These are phyloP conservation scores for Drosophila barbarae DNA, from an alignment of 2,888 invertebrate species.

Conservation along the genomic window DNA sequence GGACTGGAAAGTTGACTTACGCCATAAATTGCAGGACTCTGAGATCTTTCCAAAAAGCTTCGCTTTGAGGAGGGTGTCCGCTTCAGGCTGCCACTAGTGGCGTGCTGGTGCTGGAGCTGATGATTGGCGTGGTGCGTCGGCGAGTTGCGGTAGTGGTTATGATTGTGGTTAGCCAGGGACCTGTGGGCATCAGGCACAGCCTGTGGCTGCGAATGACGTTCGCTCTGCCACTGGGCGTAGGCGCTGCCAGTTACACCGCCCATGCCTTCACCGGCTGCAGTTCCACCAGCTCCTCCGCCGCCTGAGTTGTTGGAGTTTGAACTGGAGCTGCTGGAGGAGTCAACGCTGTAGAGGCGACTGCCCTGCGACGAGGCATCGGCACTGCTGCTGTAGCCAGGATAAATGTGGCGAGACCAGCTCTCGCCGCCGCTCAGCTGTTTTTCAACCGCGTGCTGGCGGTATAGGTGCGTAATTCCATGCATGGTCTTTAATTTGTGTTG, in stretches of 20 bases:
- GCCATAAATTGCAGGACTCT: slow-evolving; percentile 77
- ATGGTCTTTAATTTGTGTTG: slow-evolving; percentile 52
- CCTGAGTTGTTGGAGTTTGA: slow-evolving; percentile 71
- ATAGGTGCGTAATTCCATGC: slow-evolving; percentile 80
- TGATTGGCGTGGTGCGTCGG: slow-evolving; percentile 57
- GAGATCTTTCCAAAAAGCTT: slow-evolving; percentile 75
- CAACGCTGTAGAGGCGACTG: slow-evolving; percentile 71
- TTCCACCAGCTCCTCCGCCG: slow-evolving; percentile 19
- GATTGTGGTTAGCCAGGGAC: slow-evolving; percentile 72
- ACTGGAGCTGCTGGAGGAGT: slow-evolving; percentile 77
- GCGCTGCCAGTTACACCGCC: slow-evolving; percentile 65
- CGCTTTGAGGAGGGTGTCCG: slow-evolving; percentile 76
- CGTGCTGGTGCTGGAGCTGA: slow-evolving; percentile 14
- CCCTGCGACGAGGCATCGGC: slow-evolving; percentile 56
- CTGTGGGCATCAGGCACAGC: slow-evolving; percentile 77
- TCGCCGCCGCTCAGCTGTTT: slow-evolving; percentile 79
- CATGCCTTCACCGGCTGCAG: slow-evolving; percentile 26
- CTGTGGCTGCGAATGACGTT: slow-evolving; percentile 76
- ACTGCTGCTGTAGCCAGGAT: slow-evolving; percentile 59
- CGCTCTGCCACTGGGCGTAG: slow-evolving; percentile 61
- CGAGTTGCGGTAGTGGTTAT: slow-evolving; percentile 69
- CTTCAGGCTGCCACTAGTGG: slow-evolving; percentile 70
- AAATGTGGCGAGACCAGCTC: slow-evolving; percentile 57
- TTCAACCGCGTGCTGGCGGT: slow-evolving; percentile 80
- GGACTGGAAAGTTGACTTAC: slow-evolving; percentile 62